phyloP scores from a whole-genome alignment of 2,113 vertebrate genomes.

The Tachysurus fulvidraco region DNA sequence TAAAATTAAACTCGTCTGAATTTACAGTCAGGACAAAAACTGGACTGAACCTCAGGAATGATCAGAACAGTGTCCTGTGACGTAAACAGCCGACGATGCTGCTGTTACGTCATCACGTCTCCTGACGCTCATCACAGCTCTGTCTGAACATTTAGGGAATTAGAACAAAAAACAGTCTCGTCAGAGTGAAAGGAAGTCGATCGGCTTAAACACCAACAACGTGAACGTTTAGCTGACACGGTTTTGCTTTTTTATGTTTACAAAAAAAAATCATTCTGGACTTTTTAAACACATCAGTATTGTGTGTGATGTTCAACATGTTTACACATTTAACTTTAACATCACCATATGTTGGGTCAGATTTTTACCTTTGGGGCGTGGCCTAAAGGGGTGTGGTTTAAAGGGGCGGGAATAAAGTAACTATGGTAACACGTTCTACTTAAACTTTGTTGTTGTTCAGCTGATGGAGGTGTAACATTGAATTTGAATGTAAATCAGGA shows the following conservation, averaged over 20 bases:
- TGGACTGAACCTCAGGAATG: neutral
- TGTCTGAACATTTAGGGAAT: neutral
- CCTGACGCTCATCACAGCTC: accelerated
- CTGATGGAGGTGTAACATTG: no score
- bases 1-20: neutral
- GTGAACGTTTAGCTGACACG: neutral
- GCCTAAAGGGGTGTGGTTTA: neutral
- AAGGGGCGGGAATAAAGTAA: neutral
- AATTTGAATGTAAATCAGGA: neutral
- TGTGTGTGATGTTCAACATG: neutral
- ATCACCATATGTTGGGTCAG: neutral
- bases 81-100: neutral
- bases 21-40: neutral
- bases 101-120: neutral
- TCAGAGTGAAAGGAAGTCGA: neutral
- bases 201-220: neutral
- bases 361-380: neutral
- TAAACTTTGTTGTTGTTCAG: neutral
- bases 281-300: neutral
- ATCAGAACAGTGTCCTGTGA: neutral
- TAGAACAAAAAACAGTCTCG: neutral
- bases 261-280: neutral
- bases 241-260: neutral
- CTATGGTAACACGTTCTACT: neutral
- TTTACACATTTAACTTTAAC: neutral